phyloP scores from a whole-genome alignment of 1,140 invertebrate species.

The Nylanderia fulva region DNA sequence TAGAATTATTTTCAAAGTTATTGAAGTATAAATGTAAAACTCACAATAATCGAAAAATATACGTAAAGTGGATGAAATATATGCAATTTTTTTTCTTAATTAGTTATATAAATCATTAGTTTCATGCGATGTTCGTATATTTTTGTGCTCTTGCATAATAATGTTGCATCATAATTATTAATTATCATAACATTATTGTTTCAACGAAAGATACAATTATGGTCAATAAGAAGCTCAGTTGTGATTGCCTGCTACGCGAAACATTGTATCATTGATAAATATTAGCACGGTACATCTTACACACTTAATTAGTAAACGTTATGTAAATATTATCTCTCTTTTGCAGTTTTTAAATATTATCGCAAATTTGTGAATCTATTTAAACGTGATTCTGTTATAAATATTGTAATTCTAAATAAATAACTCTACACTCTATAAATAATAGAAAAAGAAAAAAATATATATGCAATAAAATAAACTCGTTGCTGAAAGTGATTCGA shows the following conservation, averaged over 20 bases:
- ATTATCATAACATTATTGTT: background rate
- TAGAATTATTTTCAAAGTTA: background rate
- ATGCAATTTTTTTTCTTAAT: background rate
- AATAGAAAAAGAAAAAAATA: background rate
- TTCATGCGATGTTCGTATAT: background rate
- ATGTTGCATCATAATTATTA: conserved; percentile 8
- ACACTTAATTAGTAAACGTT: background rate
- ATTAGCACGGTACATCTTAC: background rate
- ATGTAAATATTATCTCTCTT: background rate
- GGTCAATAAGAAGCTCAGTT: background rate
- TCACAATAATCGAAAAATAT: background rate
- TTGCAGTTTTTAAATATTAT: background rate
- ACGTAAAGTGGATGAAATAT: background rate
- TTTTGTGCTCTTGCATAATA: conserved; percentile 10
- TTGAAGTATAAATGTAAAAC: background rate
- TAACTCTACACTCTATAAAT: too few relatives aligned
- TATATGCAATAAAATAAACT: background rate
- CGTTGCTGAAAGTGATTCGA: too few relatives aligned
- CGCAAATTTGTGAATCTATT: background rate
- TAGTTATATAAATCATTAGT: background rate
- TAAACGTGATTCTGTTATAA: background rate
- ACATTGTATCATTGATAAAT: background rate
- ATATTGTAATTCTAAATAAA: background rate
- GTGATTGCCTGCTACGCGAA: background rate
- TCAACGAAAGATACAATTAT: background rate